A percentile compares a stretch with the other conserved stretches of the same genome.
Conservation (phyloP, 1,140 invertebrate genomes). For the Metaphire vulgaris region DNA sequence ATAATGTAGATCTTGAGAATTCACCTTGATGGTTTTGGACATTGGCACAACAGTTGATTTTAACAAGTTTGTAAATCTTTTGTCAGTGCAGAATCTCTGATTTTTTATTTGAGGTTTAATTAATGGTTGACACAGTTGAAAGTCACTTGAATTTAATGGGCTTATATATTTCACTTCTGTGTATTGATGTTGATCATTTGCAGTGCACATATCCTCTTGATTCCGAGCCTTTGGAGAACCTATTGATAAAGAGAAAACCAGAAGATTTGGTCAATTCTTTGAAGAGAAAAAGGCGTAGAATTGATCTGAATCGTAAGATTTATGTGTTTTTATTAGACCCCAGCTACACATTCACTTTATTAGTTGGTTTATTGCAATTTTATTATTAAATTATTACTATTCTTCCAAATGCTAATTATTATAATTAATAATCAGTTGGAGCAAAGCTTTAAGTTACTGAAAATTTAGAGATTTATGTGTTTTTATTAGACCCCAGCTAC, state of each 20-base stretch:
- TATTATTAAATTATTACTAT: background rate
- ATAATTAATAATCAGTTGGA: constrained; percentile 10
- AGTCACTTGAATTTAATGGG: too few relatives aligned
- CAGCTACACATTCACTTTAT: constrained; percentile 21
- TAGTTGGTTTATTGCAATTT: background rate
- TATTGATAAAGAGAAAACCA: background rate
- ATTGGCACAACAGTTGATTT: too few relatives aligned
- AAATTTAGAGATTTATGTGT: background rate
- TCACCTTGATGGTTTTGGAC: too few relatives aligned
- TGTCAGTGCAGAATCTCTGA: too few relatives aligned
- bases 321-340: background rate
- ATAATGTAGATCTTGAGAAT: too few relatives aligned
- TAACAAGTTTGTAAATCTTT: too few relatives aligned
- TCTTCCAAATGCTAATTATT: background rate
- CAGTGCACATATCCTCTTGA: constrained; percentile 15
- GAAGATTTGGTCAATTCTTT: constrained; percentile 9
- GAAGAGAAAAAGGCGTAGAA: constrained; percentile 27
- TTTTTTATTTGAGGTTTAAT: too few relatives aligned
- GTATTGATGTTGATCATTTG: too few relatives aligned
- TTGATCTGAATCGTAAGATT: background rate
- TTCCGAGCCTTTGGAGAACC: background rate
- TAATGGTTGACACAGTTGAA: too few relatives aligned
- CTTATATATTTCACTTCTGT: background rate
- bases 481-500: constrained; percentile 5
- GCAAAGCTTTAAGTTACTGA: constrained; percentile 12